phyloP scores from a whole-genome alignment of 2,888 invertebrate species.

The Leucophenga maculata region DNA sequence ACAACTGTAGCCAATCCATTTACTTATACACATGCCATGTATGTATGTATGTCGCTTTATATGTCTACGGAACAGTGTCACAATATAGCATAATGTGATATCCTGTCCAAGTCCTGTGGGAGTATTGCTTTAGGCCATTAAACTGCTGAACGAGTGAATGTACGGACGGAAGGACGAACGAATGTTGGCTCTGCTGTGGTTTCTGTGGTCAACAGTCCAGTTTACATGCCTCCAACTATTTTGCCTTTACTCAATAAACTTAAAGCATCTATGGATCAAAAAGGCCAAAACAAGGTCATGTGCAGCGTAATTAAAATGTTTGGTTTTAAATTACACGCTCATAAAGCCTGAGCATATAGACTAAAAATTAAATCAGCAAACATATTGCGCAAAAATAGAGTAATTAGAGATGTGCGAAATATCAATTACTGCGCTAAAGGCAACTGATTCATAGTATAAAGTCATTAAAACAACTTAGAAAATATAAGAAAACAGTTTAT shows the following conservation, averaged over 20 bases:
- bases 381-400: no score
- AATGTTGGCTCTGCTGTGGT: constrained; percentile 8
- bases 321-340: constrained; percentile 22
- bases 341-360: constrained; percentile 10
- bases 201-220: background rate
- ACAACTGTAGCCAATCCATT: background rate
- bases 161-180: no score
- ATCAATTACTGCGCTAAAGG: no score
- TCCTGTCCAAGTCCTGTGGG: constrained; percentile 17
- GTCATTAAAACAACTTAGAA: no score
- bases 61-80: background rate
- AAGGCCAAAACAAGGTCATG: constrained; percentile 14
- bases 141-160: constrained; percentile 1
- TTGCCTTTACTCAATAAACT: background rate
- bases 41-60: background rate
- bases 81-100: background rate
- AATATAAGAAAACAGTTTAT: no score
- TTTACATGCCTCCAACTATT: no score
- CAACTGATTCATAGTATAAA: no score
- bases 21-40: background rate
- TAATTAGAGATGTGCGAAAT: no score
- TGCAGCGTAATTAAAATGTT: constrained; percentile 18
- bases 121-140: constrained; percentile 12
- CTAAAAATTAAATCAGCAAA: constrained; percentile 14
- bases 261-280: background rate